Percentiles rank a stretch among this genome's conserved stretches.
phyloP scores from a whole-genome alignment of 92 coral and sea anemone species.

The Porites evermanni region DNA sequence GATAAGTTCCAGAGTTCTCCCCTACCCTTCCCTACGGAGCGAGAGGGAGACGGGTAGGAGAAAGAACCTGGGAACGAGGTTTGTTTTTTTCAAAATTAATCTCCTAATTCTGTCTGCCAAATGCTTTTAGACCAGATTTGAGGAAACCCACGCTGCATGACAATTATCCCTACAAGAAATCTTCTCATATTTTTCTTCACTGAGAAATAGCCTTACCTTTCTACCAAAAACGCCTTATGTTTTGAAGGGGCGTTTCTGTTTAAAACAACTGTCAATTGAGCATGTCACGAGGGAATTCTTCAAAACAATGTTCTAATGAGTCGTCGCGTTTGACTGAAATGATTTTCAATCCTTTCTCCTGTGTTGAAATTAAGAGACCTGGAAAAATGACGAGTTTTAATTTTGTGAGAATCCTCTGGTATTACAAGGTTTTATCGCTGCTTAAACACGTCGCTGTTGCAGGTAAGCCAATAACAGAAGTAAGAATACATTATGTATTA shows the following conservation, averaged over 20 bases:
- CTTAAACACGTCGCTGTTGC: neutral
- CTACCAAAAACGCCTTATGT: neutral
- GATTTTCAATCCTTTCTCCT: neutral
- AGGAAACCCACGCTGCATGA: too few relatives aligned
- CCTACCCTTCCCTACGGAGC: too few relatives aligned
- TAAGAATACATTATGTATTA: neutral
- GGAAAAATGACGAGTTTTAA: neutral
- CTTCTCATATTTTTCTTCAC: too few relatives aligned
- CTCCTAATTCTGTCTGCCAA: too few relatives aligned
- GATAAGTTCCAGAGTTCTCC: too few relatives aligned
- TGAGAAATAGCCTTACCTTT: neutral
- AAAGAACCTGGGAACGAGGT: too few relatives aligned
- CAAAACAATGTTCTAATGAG: neutral
- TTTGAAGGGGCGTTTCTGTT: slow-evolving; percentile 20
- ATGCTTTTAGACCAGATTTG: too few relatives aligned
- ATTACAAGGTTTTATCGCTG: neutral
- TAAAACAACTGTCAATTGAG: neutral
- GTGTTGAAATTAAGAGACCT: neutral
- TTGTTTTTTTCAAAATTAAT: too few relatives aligned
- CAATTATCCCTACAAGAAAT: too few relatives aligned
- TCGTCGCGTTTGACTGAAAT: too few relatives aligned
- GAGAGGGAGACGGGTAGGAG: too few relatives aligned
- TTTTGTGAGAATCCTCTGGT: neutral
- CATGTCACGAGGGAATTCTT: slow-evolving; percentile 10
- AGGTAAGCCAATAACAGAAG: slow-evolving; percentile 1